phyloP scores from a whole-genome alignment of 2,797 vertebrate species.

The Staurois parvus region DNA sequence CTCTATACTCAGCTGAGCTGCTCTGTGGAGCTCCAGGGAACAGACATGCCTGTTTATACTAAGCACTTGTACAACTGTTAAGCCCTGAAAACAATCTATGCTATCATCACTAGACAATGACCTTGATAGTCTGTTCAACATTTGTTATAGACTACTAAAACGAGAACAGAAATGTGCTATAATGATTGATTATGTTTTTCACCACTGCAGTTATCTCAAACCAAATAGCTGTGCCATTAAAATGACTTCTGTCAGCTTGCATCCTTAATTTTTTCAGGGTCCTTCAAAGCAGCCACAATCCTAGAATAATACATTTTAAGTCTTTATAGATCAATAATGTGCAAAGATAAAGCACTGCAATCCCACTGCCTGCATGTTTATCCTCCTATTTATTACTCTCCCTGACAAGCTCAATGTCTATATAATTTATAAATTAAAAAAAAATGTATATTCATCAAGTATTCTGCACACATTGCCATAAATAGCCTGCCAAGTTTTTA shows the following conservation, averaged over 20 bases:
- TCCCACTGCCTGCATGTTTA: conserved; percentile 73
- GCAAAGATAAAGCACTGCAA: conserved; percentile 76
- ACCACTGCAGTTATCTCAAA: conserved; percentile 72
- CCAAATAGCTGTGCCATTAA: conserved; percentile 85
- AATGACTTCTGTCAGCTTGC: conserved; percentile 75
- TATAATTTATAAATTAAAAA: conserved; percentile 66
- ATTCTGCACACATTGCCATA: conserved; percentile 46
- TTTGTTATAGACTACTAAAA: conserved; percentile 76
- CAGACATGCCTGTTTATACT: conserved; percentile 65
- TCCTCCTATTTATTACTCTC: conserved; percentile 66
- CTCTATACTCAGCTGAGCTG: conserved; percentile 60
- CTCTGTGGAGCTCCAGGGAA: conserved; percentile 68
- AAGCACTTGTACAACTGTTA: conserved; percentile 63
- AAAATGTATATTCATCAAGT: conserved; percentile 65
- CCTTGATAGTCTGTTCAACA: conserved; percentile 74
- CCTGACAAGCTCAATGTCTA: conserved; percentile 71
- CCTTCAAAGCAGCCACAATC: conserved; percentile 69
- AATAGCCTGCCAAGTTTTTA: conserved; percentile 65
- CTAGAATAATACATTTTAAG: conserved; percentile 71
- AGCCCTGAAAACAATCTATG: conserved; percentile 69
- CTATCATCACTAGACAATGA: conserved; percentile 72
- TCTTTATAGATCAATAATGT: conserved; percentile 81
- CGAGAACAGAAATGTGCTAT: conserved; percentile 78
- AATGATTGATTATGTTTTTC: conserved; percentile 80
- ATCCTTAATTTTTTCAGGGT: conserved; percentile 70